These are phyloP conservation scores for Luffia ferchaultella DNA, from an alignment of 2,888 invertebrate genomes.

Conservation along the genomic window DNA sequence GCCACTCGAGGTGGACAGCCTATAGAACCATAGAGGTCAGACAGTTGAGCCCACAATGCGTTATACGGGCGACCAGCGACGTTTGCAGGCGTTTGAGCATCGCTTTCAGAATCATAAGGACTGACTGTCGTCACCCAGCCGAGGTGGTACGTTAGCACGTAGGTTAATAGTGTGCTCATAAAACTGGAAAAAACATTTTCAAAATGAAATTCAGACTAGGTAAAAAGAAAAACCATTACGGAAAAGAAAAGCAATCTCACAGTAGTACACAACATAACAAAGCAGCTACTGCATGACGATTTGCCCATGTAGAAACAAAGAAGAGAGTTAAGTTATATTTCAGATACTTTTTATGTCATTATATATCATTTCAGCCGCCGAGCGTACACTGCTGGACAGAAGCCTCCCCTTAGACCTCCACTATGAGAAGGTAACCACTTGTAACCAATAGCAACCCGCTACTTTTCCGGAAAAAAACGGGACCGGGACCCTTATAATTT, in stretches of 20 bases:
- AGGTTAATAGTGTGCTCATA: constrained; percentile 87
- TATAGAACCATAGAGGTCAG: constrained; percentile 86
- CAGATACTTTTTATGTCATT: too few relatives aligned
- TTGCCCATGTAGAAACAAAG: too few relatives aligned
- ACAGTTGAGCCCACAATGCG: constrained; percentile 89
- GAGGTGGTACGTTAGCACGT: constrained; percentile 87
- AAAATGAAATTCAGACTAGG: constrained; percentile 7
- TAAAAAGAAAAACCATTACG: constrained; percentile 6
- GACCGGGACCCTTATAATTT: too few relatives aligned
- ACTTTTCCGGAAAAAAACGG: too few relatives aligned
- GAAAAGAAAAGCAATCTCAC: constrained; percentile 1
- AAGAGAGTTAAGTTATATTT: too few relatives aligned
- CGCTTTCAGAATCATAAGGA: constrained; percentile 42
- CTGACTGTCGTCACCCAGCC: constrained; percentile 89
- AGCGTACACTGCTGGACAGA: too few relatives aligned
- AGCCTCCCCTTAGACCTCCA: too few relatives aligned
- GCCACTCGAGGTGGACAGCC: constrained; percentile 81
- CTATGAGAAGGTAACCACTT: too few relatives aligned
- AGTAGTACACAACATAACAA: not conserved
- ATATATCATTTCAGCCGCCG: too few relatives aligned
- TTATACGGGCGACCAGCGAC: constrained; percentile 71
- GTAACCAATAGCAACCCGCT: too few relatives aligned
- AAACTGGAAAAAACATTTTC: constrained; percentile 72
- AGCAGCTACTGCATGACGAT: too few relatives aligned
- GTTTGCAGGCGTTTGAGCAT: constrained; percentile 29